These are phyloP conservation scores for Heteropelma amictum DNA, from an alignment of 2,888 invertebrate genomes.

Conservation along the genomic window DNA sequence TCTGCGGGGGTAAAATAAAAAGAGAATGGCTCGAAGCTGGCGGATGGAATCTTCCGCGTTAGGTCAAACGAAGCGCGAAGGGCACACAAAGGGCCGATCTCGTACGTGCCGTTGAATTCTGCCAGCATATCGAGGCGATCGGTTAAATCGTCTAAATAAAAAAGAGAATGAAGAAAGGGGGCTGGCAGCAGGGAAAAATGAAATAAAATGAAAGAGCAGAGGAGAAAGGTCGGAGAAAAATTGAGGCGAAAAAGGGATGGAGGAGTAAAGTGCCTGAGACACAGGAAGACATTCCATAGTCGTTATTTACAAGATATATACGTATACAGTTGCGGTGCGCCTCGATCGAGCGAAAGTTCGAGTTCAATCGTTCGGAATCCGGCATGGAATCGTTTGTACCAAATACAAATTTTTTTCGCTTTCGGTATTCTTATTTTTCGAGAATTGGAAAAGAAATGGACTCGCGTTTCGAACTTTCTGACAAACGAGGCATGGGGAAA, in stretches of 20 bases:
- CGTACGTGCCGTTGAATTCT: constrained; percentile 48
- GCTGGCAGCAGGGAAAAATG: neutral
- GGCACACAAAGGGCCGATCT: constrained; percentile 38
- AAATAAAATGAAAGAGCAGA: neutral
- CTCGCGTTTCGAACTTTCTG: constrained; percentile 11
- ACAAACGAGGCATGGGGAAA: constrained; percentile 26
- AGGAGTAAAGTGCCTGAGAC: constrained; percentile 33
- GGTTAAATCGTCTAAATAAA: constrained; percentile 53
- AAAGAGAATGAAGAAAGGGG: constrained; percentile 14
- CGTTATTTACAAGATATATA: neutral
- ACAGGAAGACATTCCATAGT: constrained; percentile 19
- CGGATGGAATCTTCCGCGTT: constrained; percentile 26
- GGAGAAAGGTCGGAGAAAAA: constrained; percentile 10
- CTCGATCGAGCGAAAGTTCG: constrained; percentile 44
- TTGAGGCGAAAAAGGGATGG: neutral
- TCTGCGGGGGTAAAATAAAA: neutral
- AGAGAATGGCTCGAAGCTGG: neutral
- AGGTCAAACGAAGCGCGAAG: constrained; percentile 54
- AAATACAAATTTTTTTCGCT: constrained; percentile 34
- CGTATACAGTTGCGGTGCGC: neutral
- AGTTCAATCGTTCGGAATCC: constrained; percentile 54
- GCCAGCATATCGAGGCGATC: constrained; percentile 43
- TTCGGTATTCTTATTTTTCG: constrained; percentile 6
- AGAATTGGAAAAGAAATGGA: constrained; percentile 6
- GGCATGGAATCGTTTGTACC: constrained; percentile 32